Evolutionary conservation across 2,888 invertebrate species (phyloP), one percentile per base, ranked within the genome.

Genomic region (Eucera pruinosa): DNA sequence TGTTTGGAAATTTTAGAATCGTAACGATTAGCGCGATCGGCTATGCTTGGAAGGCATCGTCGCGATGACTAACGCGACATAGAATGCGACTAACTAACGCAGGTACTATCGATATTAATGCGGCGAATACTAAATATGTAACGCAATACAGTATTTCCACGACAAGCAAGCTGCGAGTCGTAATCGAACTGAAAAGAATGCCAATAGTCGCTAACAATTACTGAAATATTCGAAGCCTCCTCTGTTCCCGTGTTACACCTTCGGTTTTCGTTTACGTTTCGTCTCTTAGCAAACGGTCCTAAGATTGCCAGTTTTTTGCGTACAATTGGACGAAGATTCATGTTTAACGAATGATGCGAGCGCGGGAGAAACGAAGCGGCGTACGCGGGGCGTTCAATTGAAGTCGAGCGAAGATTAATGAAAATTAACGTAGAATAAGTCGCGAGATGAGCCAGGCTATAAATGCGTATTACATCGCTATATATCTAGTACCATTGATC

Each of bases 171-270:
- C 60, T 43, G 77, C 60, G 76, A 75, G 47, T 77, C 74, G 41
- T 77, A 77, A 77, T 77, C 76, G 75, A 74, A 33, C 52, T 18
- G 64, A 58, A 48, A n/a, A n/a, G n/a, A 69, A 60, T 60, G 27
- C 64, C 45, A 48, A 48, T 64, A 62, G 58, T 43, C 76, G 11
- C 33, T 52, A 50, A 36, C 33, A 3, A 33, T 33, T 33, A 33
- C 57, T 18, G 43, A 58, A 45, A 68, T 43, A 55, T 23, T 57
- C 23, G 13, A 20, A 65, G 45, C 11, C 15, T 5, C 36, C 4
- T 39, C 33, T 18, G 5, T 45, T 30, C 6, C 18, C 23, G 2
- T 48, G 64, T 18, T n/a, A 20, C 13, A 23, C 47, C 45, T 39
- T 36, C 9, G 13, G 36, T 30, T 2, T 11, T 3, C 20, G 25